A percentile compares a stretch with the other conserved stretches of the same genome.
Conservation (phyloP, 2,888 invertebrate species). For the Vesta saturnalis region DNA sequence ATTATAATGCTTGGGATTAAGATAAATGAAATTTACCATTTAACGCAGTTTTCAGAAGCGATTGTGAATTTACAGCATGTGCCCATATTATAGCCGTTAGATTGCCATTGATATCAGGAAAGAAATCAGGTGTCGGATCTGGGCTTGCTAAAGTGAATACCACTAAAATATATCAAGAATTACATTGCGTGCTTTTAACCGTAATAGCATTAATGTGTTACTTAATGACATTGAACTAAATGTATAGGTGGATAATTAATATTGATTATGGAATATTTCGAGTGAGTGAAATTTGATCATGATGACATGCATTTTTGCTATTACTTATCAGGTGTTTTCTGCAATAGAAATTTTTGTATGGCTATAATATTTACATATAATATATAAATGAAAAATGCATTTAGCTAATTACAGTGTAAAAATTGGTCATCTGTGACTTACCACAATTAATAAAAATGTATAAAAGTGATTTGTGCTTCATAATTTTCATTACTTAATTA, state of each 20-base stretch:
- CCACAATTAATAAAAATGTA: background rate
- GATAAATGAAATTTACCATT: constrained; percentile 62
- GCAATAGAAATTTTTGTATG: too few relatives aligned
- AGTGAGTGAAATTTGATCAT: too few relatives aligned
- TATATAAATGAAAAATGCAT: too few relatives aligned
- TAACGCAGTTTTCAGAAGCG: constrained; percentile 70
- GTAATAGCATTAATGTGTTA: constrained; percentile 6
- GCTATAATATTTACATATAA: too few relatives aligned
- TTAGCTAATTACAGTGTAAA: too few relatives aligned
- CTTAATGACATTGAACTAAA: background rate
- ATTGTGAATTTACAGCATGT: constrained; percentile 83
- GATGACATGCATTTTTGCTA: too few relatives aligned
- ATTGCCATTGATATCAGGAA: constrained; percentile 64
- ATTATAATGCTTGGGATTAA: too few relatives aligned
- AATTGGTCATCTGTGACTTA: background rate
- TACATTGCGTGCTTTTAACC: background rate
- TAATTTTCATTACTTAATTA: background rate
- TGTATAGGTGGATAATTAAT: background rate
- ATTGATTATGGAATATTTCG: too few relatives aligned
- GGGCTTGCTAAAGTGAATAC: background rate
- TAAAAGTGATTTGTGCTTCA: background rate
- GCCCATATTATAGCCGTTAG: constrained; percentile 83
- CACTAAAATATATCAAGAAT: background rate
- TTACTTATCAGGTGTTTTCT: too few relatives aligned
- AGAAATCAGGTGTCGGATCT: constrained; percentile 20